Evolutionary conservation across 2,113 vertebrate species (phyloP).

Genomic region (Sceloporus tristichus): DNA sequence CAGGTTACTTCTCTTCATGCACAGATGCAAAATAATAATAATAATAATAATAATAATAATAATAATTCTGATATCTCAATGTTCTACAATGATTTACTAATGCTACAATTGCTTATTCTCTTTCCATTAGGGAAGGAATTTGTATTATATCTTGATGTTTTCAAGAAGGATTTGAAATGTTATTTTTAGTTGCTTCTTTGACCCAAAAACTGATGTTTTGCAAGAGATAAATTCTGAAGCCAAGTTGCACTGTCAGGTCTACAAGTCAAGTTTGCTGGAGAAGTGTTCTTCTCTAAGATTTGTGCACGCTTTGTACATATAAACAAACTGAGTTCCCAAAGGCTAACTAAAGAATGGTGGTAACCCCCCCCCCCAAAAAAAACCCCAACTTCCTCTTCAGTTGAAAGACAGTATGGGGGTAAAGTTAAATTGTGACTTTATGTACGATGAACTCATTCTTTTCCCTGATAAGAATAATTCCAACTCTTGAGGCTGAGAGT

Average conservation of each 20-base stretch:
- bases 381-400: constrained; percentile 27
- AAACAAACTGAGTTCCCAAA: constrained; percentile 36
- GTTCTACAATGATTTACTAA: neutral
- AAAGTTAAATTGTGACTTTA: constrained; percentile 37
- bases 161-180: constrained; percentile 2
- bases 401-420: constrained; percentile 49
- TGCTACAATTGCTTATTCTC: constrained; percentile 4
- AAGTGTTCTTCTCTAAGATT: constrained; percentile 2
- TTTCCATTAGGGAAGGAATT: constrained; percentile 17
- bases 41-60: no score
- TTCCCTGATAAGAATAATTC: constrained; percentile 34
- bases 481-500: neutral
- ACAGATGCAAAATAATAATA: no score
- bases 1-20: no score
- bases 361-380: constrained; percentile 15
- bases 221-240: constrained; percentile 13
- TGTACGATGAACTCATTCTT: constrained; percentile 37
- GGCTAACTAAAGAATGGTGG: constrained; percentile 33
- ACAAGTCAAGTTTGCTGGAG: constrained; percentile 33
- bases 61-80: no score
- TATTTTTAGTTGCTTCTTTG: constrained; percentile 22
- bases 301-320: constrained; percentile 36
- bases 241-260: neutral
- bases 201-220: constrained; percentile 18
- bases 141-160: constrained; percentile 19